These are phyloP conservation scores for Metacarcinus magister DNA, from an alignment of 2,888 invertebrate genomes.

Conservation along the genomic window DNA sequence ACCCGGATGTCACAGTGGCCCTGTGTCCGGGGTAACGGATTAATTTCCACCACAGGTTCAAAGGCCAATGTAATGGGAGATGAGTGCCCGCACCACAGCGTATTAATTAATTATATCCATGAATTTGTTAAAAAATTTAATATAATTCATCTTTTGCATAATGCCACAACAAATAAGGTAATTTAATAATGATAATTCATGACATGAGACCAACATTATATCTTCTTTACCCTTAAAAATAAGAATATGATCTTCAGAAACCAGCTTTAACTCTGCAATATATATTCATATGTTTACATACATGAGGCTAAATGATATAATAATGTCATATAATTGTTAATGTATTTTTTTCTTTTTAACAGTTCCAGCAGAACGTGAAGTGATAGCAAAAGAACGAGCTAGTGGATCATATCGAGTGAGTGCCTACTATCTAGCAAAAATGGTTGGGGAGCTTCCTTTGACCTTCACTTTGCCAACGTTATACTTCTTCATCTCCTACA, in stretches of 20 bases:
- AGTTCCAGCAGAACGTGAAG: conserved; percentile 92
- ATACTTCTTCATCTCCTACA: conserved; percentile 91
- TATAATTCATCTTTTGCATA: too few relatives aligned
- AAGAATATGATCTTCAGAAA: not conserved
- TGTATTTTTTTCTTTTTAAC: conserved; percentile 83
- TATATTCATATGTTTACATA: not conserved
- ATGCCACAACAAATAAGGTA: too few relatives aligned
- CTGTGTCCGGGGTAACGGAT: too few relatives aligned
- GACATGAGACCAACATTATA: not conserved
- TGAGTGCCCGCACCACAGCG: too few relatives aligned
- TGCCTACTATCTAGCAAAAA: conserved; percentile 92
- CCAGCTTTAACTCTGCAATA: not conserved
- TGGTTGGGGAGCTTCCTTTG: conserved; percentile 91
- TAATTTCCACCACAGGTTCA: too few relatives aligned
- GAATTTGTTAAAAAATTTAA: too few relatives aligned
- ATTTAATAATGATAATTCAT: not conserved
- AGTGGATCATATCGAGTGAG: conserved; percentile 92
- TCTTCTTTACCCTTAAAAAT: too few relatives aligned
- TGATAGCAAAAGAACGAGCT: conserved; percentile 91
- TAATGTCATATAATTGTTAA: not conserved
- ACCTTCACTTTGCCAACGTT: conserved; percentile 90
- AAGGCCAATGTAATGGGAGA: too few relatives aligned
- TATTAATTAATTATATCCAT: too few relatives aligned
- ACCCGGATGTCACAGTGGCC: too few relatives aligned
- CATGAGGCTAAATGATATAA: not conserved